A percentile compares a stretch with the other conserved stretches of the same genome.
These are phyloP conservation scores for Neosilurus hyrtlii DNA, from an alignment of 2,797 vertebrate genomes.

Conservation along the genomic window DNA sequence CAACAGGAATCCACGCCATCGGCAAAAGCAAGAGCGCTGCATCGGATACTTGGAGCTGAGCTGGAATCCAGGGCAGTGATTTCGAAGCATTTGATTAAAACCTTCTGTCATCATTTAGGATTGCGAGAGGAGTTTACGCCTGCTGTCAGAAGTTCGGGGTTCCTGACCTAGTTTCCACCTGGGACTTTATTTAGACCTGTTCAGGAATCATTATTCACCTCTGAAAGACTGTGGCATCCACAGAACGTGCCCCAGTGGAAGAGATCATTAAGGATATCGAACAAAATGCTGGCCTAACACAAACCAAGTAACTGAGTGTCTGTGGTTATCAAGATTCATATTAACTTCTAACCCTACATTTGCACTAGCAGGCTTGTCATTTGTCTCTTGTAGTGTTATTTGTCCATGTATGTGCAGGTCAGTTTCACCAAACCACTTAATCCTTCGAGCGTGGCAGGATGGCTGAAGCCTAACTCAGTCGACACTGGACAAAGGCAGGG, in stretches of 20 bases:
- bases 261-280: conserved; percentile 34
- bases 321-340: neutral
- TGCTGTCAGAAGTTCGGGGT: conserved; percentile 33
- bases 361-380: neutral
- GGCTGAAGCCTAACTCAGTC: too few species aligned
- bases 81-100: conserved; percentile 50
- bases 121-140: conserved; percentile 26
- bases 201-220: conserved; percentile 45
- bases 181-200: conserved; percentile 43
- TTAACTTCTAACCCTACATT: neutral
- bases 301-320: neutral
- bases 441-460: too few species aligned
- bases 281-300: conserved; percentile 16
- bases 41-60: neutral
- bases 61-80: conserved; percentile 31
- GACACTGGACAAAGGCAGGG: too few species aligned
- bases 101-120: conserved; percentile 48
- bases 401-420: neutral
- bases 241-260: neutral
- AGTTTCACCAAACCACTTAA: too few species aligned
- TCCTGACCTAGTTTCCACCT: conserved; percentile 37
- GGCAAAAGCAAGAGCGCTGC: neutral
- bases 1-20: conserved; percentile 6
- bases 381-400: neutral
- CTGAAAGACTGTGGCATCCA: conserved; percentile 21